These are phyloP conservation scores for Oasisia sp. DNA, from an alignment of 2,888 invertebrate species.

Conservation along the genomic window DNA sequence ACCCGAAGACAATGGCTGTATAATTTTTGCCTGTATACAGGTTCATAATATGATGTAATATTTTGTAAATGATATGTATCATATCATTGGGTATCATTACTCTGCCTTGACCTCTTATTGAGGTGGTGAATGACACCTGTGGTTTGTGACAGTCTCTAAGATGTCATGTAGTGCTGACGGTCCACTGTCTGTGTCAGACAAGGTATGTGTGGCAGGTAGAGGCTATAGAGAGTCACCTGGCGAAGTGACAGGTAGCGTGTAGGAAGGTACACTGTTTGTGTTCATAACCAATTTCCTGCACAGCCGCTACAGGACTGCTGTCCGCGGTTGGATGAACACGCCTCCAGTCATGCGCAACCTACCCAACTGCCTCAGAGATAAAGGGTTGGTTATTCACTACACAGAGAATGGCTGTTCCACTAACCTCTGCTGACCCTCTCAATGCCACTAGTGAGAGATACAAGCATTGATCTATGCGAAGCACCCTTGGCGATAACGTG, in stretches of 20 bases:
- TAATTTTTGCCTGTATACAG: too few species aligned
- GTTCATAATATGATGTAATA: too few species aligned
- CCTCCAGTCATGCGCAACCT: neutral
- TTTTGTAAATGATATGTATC: too few species aligned
- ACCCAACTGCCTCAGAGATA: neutral
- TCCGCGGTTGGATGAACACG: neutral
- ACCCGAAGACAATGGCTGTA: too few species aligned
- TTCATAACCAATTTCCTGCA: slow-evolving; percentile 2
- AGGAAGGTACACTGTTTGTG: neutral
- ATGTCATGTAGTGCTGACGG: neutral
- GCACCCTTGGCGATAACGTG: neutral
- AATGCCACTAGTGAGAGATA: neutral
- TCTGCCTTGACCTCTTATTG: neutral
- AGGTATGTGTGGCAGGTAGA: neutral
- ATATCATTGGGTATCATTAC: neutral
- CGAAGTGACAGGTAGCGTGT: neutral
- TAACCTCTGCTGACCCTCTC: neutral
- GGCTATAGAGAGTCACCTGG: neutral
- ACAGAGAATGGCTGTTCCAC: neutral
- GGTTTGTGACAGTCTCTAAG: neutral
- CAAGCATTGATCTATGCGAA: neutral
- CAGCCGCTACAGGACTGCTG: neutral
- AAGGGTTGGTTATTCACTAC: neutral
- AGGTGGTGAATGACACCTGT: neutral
- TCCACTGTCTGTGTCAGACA: neutral